Conservation (phyloP, 2,113 vertebrate genomes). For the Otus sunia region DNA sequence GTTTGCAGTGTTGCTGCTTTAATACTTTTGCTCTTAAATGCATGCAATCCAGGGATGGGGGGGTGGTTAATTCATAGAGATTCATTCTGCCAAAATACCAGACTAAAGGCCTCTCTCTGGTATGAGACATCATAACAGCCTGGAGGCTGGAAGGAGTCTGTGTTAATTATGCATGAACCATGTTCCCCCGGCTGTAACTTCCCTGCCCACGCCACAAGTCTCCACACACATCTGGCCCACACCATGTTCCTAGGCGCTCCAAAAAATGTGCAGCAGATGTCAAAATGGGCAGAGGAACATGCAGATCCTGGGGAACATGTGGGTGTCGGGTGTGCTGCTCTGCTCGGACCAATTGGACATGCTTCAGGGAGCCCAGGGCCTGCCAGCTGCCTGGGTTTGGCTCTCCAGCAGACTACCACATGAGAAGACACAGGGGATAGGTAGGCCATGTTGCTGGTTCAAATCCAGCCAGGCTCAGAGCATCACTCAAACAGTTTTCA, state of each 20-base stretch:
- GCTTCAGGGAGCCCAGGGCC: not conserved
- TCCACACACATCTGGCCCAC: not conserved
- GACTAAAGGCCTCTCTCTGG: slow-evolving; percentile 3
- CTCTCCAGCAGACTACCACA: not conserved
- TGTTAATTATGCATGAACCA: slow-evolving; percentile 43
- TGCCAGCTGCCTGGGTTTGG: not conserved
- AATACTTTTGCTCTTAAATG: slow-evolving; percentile 12
- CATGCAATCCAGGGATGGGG: not conserved
- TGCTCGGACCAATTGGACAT: accelerated
- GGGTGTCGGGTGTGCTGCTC: not conserved
- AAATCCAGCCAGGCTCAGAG: not conserved
- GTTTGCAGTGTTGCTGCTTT: not conserved
- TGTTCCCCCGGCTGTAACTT: not conserved
- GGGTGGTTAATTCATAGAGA: not conserved
- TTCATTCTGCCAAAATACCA: not conserved
- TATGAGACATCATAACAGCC: not conserved
- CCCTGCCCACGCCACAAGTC: not conserved
- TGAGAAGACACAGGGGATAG: not conserved
- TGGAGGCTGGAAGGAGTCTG: slow-evolving; percentile 7
- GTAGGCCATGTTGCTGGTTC: not conserved
- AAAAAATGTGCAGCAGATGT: not conserved
- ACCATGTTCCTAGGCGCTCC: not conserved
- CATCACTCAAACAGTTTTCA: not conserved
- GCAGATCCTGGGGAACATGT: not conserved
- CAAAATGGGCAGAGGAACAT: not conserved